Conservation (phyloP, 2,888 invertebrate genomes). For the Chrysodeixis includens region DNA sequence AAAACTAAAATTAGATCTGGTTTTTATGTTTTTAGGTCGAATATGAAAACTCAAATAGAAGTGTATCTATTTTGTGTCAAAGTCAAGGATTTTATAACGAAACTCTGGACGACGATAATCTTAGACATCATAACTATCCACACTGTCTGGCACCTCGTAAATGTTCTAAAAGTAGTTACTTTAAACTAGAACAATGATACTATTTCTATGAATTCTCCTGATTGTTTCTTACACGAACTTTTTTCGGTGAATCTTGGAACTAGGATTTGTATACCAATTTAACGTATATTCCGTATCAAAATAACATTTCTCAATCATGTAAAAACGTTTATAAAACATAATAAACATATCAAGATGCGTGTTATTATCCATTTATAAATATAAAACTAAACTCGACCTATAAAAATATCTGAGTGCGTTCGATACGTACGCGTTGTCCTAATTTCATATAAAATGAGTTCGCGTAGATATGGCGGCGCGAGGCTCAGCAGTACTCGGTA, state of each 20-base stretch:
- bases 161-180: constrained; percentile 22
- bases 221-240: constrained; percentile 24
- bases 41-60: constrained; percentile 51
- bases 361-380: constrained; percentile 73
- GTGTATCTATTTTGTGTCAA: constrained; percentile 40
- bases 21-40: constrained; percentile 47
- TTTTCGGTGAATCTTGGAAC: constrained; percentile 10
- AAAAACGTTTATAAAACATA: constrained; percentile 62
- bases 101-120: constrained; percentile 22
- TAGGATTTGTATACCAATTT: constrained; percentile 33
- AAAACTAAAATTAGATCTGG: constrained; percentile 42
- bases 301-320: constrained; percentile 61
- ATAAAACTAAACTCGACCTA: constrained; percentile 72
- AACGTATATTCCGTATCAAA: constrained; percentile 44
- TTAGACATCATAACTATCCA: constrained; percentile 23
- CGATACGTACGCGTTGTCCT: constrained; percentile 67
- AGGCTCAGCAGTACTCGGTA: constrained; percentile 36
- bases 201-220: constrained; percentile 26
- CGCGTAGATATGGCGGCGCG: constrained; percentile 62
- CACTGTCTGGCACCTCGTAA: constrained; percentile 30
- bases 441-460: constrained; percentile 69
- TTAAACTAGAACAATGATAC: constrained; percentile 40
- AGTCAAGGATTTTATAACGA: constrained; percentile 44
- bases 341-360: constrained; percentile 66
- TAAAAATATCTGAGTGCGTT: constrained; percentile 66